Evolutionary conservation across 2,113 vertebrate species (phyloP), one percentile per base, ranked within the genome.

Genomic region (Cochlearius cochlearius): DNA sequence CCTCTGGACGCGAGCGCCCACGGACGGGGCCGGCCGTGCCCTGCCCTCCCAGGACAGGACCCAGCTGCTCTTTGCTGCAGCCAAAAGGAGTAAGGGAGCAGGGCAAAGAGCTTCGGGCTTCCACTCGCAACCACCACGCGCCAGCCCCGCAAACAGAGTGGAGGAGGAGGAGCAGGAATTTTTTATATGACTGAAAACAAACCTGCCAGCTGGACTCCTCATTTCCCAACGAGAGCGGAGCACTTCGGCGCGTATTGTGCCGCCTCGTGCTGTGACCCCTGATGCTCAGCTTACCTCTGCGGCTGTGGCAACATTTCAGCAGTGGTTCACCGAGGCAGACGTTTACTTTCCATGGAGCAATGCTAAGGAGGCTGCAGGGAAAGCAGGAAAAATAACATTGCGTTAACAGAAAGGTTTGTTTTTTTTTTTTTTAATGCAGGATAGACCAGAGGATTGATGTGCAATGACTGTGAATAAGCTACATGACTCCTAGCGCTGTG

Each of bases 151-250:
- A 4, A 82, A 17, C 27, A 21, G 23, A 13, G 76, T 27, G 1
- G 79, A 91, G 72, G 55, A 53, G 4, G 94, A 97, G 8, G 97
- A 97, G 23, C 79, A 98, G 86, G 98, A 98, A 53, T 98, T 99
- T 90, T 98, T 98, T 38, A 98, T 98, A 94, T 98, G 98, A 97
- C 34, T 26, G 76, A 16, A 89, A 81, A 32, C 23, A 19, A 26
- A 23, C 0, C 7, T 69, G 74, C 52, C 69, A 8, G 53, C 32
- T 7, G 90, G 83, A 69, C 20, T 34, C 23, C 5, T 45, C 9
- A 1, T 66, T 66, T 68, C 55, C 49, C 2, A 77, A 62, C 1
- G 20, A 45, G 34, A 39, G 60, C 2, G 2, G 12, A 32, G 66
- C 14, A 1, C 41, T 69, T 60, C 9, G 5, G 34, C 78, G 18